These are phyloP conservation scores for Athalia circularis DNA, from an alignment of 2,888 invertebrate genomes.

Conservation along the genomic window DNA sequence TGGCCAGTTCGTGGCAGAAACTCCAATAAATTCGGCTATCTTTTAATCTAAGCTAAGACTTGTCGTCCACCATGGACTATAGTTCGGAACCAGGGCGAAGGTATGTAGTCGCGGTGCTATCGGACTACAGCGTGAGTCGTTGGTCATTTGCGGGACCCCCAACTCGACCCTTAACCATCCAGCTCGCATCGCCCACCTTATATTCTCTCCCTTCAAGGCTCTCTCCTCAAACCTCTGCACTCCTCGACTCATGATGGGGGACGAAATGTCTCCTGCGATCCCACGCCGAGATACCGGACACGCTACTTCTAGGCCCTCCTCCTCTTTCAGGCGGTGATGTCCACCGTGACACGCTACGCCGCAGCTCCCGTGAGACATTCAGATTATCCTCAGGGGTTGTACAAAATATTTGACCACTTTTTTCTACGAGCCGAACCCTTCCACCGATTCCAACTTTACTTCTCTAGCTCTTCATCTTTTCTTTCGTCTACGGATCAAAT, in stretches of 20 bases:
- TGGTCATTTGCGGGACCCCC: constrained; percentile 71
- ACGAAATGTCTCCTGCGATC: constrained; percentile 74
- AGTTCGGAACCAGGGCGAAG: constrained; percentile 56
- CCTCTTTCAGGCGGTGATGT: constrained; percentile 58
- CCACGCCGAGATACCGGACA: constrained; percentile 71
- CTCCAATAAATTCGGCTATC: constrained; percentile 69
- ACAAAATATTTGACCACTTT: constrained; percentile 28
- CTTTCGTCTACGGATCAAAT: background rate
- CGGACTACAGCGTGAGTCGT: constrained; percentile 59
- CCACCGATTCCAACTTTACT: background rate
- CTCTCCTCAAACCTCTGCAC: constrained; percentile 10
- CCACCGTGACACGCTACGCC: constrained; percentile 62
- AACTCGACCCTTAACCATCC: background rate
- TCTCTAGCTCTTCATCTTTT: background rate
- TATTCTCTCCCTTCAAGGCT: constrained; percentile 30
- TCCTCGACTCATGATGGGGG: constrained; percentile 62
- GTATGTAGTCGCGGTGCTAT: constrained; percentile 62
- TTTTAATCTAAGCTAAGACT: constrained; percentile 61
- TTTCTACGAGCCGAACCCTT: background rate
- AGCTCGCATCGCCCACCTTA: background rate
- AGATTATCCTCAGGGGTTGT: constrained; percentile 61
- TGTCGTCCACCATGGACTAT: constrained; percentile 52
- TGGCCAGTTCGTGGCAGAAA: constrained; percentile 48
- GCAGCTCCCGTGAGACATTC: constrained; percentile 57
- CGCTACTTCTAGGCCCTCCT: constrained; percentile 60